Percentiles rank a stretch among this genome's conserved stretches.
Conservation (phyloP, 2,797 vertebrate genomes). For the Megaceryle alcyon region DNA sequence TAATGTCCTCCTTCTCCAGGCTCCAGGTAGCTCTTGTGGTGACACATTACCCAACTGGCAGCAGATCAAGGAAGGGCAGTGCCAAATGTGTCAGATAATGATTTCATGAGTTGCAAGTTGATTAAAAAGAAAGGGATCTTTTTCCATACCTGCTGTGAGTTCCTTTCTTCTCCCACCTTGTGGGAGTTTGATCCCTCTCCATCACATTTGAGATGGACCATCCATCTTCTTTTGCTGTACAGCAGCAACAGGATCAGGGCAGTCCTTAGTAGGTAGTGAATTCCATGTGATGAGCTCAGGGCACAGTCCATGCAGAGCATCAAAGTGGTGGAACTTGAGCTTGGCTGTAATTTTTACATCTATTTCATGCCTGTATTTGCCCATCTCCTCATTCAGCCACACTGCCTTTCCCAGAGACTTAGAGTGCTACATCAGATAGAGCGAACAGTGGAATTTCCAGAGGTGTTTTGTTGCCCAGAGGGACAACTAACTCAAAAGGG, state of each 20-base stretch:
- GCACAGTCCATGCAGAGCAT: background rate
- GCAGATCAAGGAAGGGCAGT: background rate
- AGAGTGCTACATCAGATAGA: background rate
- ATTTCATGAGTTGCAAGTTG: background rate
- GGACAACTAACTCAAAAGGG: background rate
- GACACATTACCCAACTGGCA: rapidly evolving
- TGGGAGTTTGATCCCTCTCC: background rate
- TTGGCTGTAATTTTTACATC: background rate
- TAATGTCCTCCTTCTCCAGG: background rate
- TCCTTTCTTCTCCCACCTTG: background rate
- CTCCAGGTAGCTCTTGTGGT: background rate
- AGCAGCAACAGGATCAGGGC: background rate
- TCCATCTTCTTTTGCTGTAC: background rate
- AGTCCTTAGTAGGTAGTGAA: background rate
- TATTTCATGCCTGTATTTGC: background rate
- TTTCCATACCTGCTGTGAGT: background rate
- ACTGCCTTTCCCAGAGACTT: background rate
- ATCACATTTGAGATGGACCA: rapidly evolving
- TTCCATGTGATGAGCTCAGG: background rate
- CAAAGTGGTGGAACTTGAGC: background rate
- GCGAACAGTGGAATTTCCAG: background rate
- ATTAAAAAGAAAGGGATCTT: background rate
- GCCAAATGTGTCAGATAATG: background rate
- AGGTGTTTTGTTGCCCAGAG: background rate
- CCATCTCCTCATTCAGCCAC: background rate